Evolutionary conservation across 2,113 vertebrate species (phyloP).

Genomic region (Colistium nudipinnis): DNA sequence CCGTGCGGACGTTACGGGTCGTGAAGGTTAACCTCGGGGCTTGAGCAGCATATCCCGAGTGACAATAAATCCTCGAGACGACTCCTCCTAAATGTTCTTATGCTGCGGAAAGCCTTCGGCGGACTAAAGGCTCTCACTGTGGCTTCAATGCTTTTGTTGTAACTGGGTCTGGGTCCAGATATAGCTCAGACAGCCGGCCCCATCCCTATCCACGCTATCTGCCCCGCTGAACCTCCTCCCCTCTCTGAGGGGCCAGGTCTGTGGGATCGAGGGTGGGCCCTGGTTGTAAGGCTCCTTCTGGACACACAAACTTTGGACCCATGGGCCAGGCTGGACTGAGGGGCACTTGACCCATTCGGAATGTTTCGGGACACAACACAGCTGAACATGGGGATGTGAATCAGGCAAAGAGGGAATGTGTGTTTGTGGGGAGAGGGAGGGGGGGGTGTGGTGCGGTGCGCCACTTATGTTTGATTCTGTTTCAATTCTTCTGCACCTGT

Average conservation of each 20-base stretch:
- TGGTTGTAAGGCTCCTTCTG: slow-evolving; percentile 49
- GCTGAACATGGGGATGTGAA: slow-evolving; percentile 58
- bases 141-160: slow-evolving; percentile 49
- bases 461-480: slow-evolving; percentile 34
- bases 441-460: slow-evolving; percentile 24
- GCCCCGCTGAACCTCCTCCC: slow-evolving; percentile 12
- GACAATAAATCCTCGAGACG: slow-evolving; percentile 41
- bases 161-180: slow-evolving; percentile 46
- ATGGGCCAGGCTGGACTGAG: slow-evolving; percentile 63
- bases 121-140: slow-evolving; percentile 16
- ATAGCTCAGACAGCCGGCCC: slow-evolving; percentile 64
- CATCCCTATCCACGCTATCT: slow-evolving; percentile 36
- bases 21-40: slow-evolving; percentile 5
- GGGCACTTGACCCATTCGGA: slow-evolving; percentile 72
- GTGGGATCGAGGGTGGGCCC: slow-evolving; percentile 37
- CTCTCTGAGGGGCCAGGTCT: slow-evolving; percentile 16
- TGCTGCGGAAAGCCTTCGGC: slow-evolving; percentile 24
- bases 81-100: slow-evolving; percentile 24
- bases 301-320: slow-evolving; percentile 49
- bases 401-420: slow-evolving; percentile 30
- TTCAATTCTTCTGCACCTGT: slow-evolving; percentile 12
- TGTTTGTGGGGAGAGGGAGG: too few relatives aligned
- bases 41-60: slow-evolving; percentile 27
- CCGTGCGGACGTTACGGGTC: slow-evolving; percentile 27
- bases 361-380: slow-evolving; percentile 63